Percentiles rank a stretch among this genome's conserved stretches.
Conservation (phyloP, 2,797 vertebrate genomes). For the Protonibea diacanthus region DNA sequence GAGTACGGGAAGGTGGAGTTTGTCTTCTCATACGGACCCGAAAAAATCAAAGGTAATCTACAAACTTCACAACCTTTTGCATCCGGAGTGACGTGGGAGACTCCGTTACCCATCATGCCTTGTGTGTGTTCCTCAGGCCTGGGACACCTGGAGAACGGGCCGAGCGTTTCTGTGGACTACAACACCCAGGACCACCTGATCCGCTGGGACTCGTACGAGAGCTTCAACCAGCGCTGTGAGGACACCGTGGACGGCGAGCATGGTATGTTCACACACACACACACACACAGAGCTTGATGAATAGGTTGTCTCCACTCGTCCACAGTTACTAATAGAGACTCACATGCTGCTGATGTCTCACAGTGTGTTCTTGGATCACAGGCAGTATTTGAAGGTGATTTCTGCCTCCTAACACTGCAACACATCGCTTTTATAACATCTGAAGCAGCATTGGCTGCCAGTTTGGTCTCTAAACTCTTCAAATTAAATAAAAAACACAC, state of each 20-base stretch:
- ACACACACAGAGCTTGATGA: slow-evolving; percentile 17
- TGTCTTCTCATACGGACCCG: slow-evolving; percentile 95
- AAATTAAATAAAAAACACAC: neutral
- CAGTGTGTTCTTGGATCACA: too few relatives aligned
- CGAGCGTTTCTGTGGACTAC: slow-evolving; percentile 96
- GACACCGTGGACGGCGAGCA: slow-evolving; percentile 86
- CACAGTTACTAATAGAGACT: slow-evolving; percentile 8
- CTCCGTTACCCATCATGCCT: slow-evolving; percentile 17
- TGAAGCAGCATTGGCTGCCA: neutral
- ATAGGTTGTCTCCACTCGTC: slow-evolving; percentile 28
- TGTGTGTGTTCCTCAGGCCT: slow-evolving; percentile 83
- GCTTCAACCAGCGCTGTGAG: slow-evolving; percentile 87
- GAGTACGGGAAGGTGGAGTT: slow-evolving; percentile 98
- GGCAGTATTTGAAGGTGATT: neutral
- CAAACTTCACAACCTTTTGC: neutral
- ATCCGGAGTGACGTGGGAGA: neutral
- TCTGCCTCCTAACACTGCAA: neutral
- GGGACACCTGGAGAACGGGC: slow-evolving; percentile 95
- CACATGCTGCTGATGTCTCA: neutral
- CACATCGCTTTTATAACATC: neutral
- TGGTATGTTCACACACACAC: slow-evolving; percentile 38
- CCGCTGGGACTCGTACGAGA: slow-evolving; percentile 96
- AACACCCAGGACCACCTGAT: slow-evolving; percentile 97
- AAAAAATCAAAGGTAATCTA: slow-evolving; percentile 94
- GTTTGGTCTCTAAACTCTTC: neutral